phyloP scores from a whole-genome alignment of 2,113 vertebrate species.

The Oreochromis spilurus region DNA sequence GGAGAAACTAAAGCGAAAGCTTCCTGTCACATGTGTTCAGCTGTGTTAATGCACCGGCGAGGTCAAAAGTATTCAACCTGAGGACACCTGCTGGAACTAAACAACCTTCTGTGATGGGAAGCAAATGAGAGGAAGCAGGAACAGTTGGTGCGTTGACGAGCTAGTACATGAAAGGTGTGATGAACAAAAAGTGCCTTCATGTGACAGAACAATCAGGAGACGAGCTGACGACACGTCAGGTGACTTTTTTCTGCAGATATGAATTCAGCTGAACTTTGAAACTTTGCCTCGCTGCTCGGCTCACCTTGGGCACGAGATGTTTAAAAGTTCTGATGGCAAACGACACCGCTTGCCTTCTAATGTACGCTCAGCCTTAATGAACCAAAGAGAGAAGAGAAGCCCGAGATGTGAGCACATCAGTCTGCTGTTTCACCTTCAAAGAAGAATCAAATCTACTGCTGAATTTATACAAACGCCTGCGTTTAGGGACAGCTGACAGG shows the following conservation, averaged over 20 bases:
- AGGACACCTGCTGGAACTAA: not conserved
- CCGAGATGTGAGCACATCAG: not conserved
- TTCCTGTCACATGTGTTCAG: not conserved
- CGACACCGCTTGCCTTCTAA: rapidly evolving
- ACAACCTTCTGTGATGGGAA: not conserved
- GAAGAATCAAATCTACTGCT: not conserved
- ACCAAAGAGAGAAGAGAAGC: not conserved
- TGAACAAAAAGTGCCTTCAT: not conserved
- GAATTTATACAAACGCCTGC: not conserved
- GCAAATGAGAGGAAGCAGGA: not conserved
- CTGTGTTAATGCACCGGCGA: rapidly evolving
- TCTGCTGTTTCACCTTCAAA: not conserved
- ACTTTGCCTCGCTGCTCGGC: not conserved
- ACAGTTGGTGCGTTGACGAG: not conserved
- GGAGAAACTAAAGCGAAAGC: not conserved
- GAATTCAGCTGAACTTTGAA: not conserved
- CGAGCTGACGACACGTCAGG: not conserved
- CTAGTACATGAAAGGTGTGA: not conserved
- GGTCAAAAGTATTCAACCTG: not conserved
- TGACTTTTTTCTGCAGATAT: not conserved
- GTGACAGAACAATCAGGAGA: not conserved
- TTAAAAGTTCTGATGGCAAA: not conserved
- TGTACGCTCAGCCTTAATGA: not conserved
- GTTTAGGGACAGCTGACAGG: not conserved
- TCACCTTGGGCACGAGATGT: not conserved